Evolutionary conservation across 1,140 invertebrate species (phyloP).

Genomic region (Drosophila quadrilineata): DNA sequence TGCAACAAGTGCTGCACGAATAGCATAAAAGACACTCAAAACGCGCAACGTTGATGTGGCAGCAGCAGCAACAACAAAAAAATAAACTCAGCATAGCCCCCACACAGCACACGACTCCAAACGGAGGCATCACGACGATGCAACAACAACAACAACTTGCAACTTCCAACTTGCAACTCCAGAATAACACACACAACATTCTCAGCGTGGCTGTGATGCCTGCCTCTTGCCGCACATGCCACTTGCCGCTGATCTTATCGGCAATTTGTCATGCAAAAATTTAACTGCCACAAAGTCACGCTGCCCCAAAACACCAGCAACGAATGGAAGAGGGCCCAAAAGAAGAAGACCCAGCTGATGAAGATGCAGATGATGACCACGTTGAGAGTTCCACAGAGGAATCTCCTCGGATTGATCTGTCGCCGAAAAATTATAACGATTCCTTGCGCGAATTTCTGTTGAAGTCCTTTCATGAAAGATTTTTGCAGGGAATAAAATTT

Average conservation of each 20-base stretch:
- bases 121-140: constrained; percentile 50
- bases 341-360: neutral
- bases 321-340: neutral
- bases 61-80: constrained; percentile 27
- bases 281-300: constrained; percentile 55
- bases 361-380: no score
- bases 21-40: constrained; percentile 26
- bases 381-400: no score
- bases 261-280: constrained; percentile 79
- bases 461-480: no score
- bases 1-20: constrained; percentile 31
- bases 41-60: constrained; percentile 26
- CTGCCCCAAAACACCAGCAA: neutral
- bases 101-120: constrained; percentile 68
- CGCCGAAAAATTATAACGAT: no score
- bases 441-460: no score
- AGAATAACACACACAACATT: constrained; percentile 15
- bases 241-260: constrained; percentile 68
- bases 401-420: no score
- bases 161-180: no score
- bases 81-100: constrained; percentile 57
- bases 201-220: constrained; percentile 57
- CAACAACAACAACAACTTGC: constrained; percentile 3
- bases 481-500: no score
- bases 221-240: constrained; percentile 35